Percentiles rank a stretch among this genome's conserved stretches.
Evolutionary conservation across 2,113 vertebrate genomes (phyloP).

Genomic region (Dolichallabes microphthalmus): DNA sequence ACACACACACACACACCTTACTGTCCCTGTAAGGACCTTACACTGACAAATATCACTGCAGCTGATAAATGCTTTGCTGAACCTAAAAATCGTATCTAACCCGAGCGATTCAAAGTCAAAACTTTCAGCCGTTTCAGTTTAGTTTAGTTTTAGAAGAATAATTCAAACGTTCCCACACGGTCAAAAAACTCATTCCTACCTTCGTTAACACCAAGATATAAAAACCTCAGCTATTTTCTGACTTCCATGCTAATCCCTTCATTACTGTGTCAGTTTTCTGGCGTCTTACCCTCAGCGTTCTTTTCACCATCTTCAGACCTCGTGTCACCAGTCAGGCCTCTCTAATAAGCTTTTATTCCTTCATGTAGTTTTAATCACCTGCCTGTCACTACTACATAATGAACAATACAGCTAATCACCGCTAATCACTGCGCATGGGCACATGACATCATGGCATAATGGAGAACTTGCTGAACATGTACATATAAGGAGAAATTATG

Average conservation of each 20-base stretch:
- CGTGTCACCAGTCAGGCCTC: not conserved
- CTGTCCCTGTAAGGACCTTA: not conserved
- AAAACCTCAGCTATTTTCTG: not conserved
- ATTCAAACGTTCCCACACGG: not conserved
- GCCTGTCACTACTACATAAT: not conserved
- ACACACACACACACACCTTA: not conserved
- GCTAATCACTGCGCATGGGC: not conserved
- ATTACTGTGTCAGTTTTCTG: not conserved
- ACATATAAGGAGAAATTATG: not conserved
- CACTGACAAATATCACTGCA: not conserved
- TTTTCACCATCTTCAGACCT: not conserved
- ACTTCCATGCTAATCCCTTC: not conserved
- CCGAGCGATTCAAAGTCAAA: not conserved
- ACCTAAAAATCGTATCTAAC: not conserved
- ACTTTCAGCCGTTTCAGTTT: not conserved
- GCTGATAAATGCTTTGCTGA: not conserved
- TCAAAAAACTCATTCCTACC: not conserved
- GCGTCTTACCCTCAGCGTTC: not conserved
- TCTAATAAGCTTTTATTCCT: not conserved
- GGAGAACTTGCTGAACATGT: not conserved
- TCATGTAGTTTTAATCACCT: constrained; percentile 18
- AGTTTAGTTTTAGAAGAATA: not conserved
- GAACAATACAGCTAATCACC: not conserved
- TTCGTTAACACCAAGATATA: not conserved
- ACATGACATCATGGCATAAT: not conserved